Base-by-base conservation (phyloP, 1,140 invertebrate species). In the Catajapyx aquilonaris region DNA sequence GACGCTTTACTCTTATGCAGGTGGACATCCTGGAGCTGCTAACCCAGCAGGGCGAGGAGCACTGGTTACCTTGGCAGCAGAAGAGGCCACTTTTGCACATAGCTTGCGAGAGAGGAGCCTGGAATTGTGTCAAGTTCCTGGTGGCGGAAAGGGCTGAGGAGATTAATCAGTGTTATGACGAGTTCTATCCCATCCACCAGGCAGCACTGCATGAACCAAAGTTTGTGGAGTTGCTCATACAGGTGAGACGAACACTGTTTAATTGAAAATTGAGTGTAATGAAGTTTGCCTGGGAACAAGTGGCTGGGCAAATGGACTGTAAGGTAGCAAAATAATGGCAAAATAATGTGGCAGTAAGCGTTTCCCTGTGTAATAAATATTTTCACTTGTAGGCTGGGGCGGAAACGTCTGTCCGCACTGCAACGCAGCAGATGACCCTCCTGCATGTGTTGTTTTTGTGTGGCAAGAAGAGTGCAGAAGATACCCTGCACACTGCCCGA, bases 121-220 rank as follows among this genome's bases (percentile, higher is more conserved):
- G 72, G 71, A 64, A 67, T 38, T 76, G 73, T 53, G 71, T 73
- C 0, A 68, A 72, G 46, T 72, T 68, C 53, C 52, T 76, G 20
- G 66, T 66, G 13, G 56, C 64, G 10, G 69, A 71, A 34, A 57
- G 73, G 25, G 66, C 66, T 19, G 72, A 76, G 43, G 73, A 78
- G 54, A 72, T 78, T 10, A 74, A 78, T 51, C 64, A 72, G 32
- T 68, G 74, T 34, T 76, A 72, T 55, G 74, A 78, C 49, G 74
- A 78, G 57, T 76, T 75, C 51, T 76, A 73, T 56, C 74, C 74
- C 4, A 73, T 78, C 35, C 74, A 77, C 50, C 72, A 76, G 47
- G 73, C 73, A 2, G 69, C 70, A 4, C 56, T 73, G 19, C 71
- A 75, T 47, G 68, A 74, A 42, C 60, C 65, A 21, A 67, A 69